Evolutionary conservation across 1,140 invertebrate species (phyloP).

Genomic region (Formica selysi): DNA sequence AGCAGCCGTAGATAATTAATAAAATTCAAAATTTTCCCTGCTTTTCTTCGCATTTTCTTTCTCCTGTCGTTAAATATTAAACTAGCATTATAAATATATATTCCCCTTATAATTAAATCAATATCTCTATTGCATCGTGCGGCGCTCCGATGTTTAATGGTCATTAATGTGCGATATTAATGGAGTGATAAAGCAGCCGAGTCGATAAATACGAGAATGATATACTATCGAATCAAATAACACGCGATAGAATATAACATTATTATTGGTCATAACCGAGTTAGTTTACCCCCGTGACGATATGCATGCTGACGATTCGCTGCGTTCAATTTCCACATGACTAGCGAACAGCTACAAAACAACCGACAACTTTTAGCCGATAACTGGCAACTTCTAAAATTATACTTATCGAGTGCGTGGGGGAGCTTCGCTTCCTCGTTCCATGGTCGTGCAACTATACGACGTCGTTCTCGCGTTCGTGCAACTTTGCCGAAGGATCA

Average conservation of each 20-base stretch:
- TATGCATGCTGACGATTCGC: background rate
- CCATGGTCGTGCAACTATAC: constrained; percentile 41
- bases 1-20: background rate
- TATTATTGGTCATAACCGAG: constrained; percentile 23
- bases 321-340: background rate
- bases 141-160: background rate
- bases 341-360: background rate
- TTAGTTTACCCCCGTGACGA: background rate
- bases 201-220: constrained; percentile 29
- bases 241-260: constrained; percentile 37
- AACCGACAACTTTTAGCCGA: constrained; percentile 9
- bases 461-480: constrained; percentile 44
- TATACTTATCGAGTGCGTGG: constrained; percentile 42
- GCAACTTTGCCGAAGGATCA: constrained; percentile 20
- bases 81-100: background rate
- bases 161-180: constrained; percentile 36
- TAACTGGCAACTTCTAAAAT: constrained; percentile 13
- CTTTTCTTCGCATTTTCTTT: background rate
- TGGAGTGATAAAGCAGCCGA: constrained; percentile 12
- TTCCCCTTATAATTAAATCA: constrained; percentile 8
- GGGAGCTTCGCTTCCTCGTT: constrained; percentile 18
- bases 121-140: background rate
- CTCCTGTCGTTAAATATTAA: background rate
- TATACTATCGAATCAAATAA: constrained; percentile 32
- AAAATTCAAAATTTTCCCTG: background rate